Evolutionary conservation across 2,113 vertebrate genomes (phyloP).

Genomic region (Pagrus major): DNA sequence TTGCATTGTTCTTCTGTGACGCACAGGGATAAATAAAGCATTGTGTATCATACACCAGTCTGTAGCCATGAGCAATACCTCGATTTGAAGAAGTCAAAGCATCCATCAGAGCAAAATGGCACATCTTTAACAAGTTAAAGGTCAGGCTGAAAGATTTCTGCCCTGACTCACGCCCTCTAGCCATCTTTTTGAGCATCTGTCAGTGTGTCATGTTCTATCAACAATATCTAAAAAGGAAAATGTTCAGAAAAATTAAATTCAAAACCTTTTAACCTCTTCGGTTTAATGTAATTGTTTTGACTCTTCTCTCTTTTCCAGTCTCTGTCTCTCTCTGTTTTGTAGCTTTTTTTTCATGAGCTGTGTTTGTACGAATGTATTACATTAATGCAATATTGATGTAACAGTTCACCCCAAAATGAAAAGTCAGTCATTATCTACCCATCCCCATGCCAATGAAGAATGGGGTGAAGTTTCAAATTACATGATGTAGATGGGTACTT

Average conservation of each 20-base stretch:
- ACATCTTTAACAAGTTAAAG: slow-evolving; percentile 39
- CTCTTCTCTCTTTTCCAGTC: background rate
- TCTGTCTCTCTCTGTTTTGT: background rate
- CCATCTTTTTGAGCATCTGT: slow-evolving; percentile 41
- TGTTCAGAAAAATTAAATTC: background rate
- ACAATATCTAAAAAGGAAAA: background rate
- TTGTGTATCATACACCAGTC: background rate
- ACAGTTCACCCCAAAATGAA: too few species aligned
- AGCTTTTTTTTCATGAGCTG: background rate
- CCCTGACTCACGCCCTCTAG: background rate
- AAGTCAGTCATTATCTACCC: too few species aligned
- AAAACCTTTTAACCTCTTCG: background rate
- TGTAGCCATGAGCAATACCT: slow-evolving; percentile 12
- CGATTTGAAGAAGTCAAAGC: slow-evolving; percentile 24
- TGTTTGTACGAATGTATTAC: background rate
- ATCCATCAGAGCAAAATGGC: slow-evolving; percentile 21
- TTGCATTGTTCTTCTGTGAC: slow-evolving; percentile 17
- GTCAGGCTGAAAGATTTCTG: slow-evolving; percentile 43
- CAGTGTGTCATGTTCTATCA: slow-evolving; percentile 5
- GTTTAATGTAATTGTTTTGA: background rate
- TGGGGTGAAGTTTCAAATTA: too few species aligned
- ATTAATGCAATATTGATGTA: background rate
- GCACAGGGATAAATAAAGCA: slow-evolving; percentile 27
- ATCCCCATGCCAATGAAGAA: too few species aligned
- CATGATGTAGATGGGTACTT: too few species aligned